Evolutionary conservation across 1,140 invertebrate species (phyloP).

Genomic region (Trichonephila clavata): DNA sequence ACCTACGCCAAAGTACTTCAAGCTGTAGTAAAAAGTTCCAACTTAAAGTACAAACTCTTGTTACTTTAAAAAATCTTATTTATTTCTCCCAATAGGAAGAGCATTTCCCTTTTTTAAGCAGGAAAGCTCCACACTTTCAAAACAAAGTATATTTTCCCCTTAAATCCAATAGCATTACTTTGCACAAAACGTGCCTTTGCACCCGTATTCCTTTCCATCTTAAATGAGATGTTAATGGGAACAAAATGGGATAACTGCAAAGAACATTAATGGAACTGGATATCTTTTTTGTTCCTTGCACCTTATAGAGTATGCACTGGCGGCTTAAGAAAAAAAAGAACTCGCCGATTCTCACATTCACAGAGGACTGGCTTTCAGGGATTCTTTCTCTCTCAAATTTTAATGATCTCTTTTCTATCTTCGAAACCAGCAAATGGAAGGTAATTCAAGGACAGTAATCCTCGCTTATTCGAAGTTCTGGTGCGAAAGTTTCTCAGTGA

Average conservation of each 20-base stretch:
- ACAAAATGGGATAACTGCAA: background rate
- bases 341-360: background rate
- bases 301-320: background rate
- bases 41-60: too few species aligned
- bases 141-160: background rate
- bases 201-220: background rate
- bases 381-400: background rate
- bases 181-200: background rate
- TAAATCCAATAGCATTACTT: background rate
- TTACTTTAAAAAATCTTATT: too few species aligned
- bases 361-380: background rate
- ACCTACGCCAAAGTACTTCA: too few species aligned
- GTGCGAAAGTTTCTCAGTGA: background rate
- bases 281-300: background rate
- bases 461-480: background rate
- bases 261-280: background rate
- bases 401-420: constrained; percentile 18
- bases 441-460: constrained; percentile 20
- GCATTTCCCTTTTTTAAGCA: background rate
- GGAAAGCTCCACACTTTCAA: background rate
- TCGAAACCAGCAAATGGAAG: background rate
- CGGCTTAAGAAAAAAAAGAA: background rate
- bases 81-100: background rate
- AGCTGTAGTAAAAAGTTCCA: too few species aligned
- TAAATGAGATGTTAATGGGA: background rate